Percentiles rank a stretch among this genome's conserved stretches.
These are phyloP conservation scores for Alexandromys fortis DNA, from an alignment of 2,113 vertebrate genomes.

Conservation along the genomic window DNA sequence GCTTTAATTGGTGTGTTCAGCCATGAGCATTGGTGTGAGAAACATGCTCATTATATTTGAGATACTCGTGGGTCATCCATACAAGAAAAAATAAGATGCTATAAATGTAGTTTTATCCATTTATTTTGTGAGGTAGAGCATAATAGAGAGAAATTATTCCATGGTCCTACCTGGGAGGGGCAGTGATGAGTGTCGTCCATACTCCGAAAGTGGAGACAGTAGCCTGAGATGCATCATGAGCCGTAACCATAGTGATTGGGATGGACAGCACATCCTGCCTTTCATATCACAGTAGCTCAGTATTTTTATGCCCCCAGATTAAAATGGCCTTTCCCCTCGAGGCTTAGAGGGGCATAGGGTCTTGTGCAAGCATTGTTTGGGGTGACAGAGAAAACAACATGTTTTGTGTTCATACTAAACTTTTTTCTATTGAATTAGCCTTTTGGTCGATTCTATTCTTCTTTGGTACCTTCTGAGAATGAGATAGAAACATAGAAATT, in stretches of 20 bases:
- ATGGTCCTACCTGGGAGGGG: background rate
- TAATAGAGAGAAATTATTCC: conserved; percentile 45
- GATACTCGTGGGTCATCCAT: conserved; percentile 51
- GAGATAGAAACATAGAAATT: background rate
- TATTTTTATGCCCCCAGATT: background rate
- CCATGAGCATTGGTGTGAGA: conserved; percentile 49
- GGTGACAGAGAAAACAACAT: background rate
- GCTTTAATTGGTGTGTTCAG: conserved; percentile 69
- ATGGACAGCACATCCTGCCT: background rate
- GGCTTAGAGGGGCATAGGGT: background rate
- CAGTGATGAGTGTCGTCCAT: conserved; percentile 48
- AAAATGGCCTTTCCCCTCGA: background rate
- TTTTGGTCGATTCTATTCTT: background rate
- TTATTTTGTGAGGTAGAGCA: conserved; percentile 51
- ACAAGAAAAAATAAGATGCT: conserved; percentile 51
- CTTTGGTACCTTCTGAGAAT: background rate
- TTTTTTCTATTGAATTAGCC: background rate
- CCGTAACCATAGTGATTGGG: background rate
- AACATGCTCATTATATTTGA: conserved; percentile 65
- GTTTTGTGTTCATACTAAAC: background rate
- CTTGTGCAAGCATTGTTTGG: background rate
- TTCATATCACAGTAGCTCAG: background rate
- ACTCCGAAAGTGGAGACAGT: conserved; percentile 48
- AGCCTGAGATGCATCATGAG: background rate
- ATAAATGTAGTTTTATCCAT: background rate